A percentile compares a stretch with the other conserved stretches of the same genome.
phyloP scores from a whole-genome alignment of 2,888 invertebrate genomes.

The Argyresthia goedartella region DNA sequence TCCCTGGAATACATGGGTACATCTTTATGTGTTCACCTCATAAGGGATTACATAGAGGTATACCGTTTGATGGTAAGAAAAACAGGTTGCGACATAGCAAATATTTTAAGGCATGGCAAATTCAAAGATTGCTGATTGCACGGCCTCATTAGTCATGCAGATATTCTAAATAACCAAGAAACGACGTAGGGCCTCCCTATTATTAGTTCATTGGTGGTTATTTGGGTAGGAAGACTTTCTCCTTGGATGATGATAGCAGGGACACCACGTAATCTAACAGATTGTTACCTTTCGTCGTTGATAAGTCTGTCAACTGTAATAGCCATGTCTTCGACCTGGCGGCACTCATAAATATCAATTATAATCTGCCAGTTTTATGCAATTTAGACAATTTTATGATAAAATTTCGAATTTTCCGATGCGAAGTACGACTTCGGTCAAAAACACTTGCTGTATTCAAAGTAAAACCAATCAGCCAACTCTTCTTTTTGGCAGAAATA shows the following conservation, averaged over 20 bases:
- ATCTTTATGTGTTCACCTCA: too few species aligned
- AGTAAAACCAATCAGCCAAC: too few species aligned
- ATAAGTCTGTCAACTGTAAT: constrained; percentile 54
- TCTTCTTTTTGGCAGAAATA: too few species aligned
- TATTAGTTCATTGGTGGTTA: not conserved
- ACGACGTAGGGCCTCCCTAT: too few species aligned
- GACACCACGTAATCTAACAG: constrained; percentile 16
- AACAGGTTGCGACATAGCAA: too few species aligned
- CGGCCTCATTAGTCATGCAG: too few species aligned
- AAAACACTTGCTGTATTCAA: not conserved
- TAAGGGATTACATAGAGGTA: too few species aligned
- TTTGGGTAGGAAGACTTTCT: constrained; percentile 31
- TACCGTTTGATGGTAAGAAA: too few species aligned
- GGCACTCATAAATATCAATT: not conserved
- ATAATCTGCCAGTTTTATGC: not conserved
- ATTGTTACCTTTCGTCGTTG: constrained; percentile 54
- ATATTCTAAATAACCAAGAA: too few species aligned
- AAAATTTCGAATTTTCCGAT: constrained; percentile 4
- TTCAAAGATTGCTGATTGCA: too few species aligned
- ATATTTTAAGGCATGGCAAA: too few species aligned
- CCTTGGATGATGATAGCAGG: constrained; percentile 24
- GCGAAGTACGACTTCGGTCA: constrained; percentile 10
- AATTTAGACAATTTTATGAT: not conserved
- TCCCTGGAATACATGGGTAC: too few species aligned
- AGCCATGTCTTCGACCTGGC: constrained; percentile 28